phyloP scores from a whole-genome alignment of 2,797 vertebrate species.

The Lacerta viridis region DNA sequence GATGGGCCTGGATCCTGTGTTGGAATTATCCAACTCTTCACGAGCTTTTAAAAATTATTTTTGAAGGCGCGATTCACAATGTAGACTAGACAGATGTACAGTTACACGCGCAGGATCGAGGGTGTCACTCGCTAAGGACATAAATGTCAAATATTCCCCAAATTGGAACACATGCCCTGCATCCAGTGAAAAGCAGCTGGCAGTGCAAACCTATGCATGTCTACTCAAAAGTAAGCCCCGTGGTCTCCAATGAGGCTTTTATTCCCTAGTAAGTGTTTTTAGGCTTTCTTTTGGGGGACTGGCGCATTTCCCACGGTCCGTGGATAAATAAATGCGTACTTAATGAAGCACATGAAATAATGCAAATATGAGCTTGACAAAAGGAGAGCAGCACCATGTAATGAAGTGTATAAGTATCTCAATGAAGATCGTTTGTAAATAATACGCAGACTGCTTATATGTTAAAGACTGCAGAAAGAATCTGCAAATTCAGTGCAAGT shows the following conservation, averaged over 20 bases:
- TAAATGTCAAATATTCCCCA: not conserved
- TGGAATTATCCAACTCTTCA: not conserved
- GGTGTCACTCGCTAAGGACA: not conserved
- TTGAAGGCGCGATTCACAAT: not conserved
- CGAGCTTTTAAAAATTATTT: not conserved
- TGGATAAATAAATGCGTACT: not conserved
- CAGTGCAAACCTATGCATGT: not conserved
- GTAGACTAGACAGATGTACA: not conserved
- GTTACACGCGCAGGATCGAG: not conserved
- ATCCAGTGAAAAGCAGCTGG: not conserved
- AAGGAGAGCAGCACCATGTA: slow-evolving; percentile 25
- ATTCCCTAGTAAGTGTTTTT: not conserved
- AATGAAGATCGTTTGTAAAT: slow-evolving; percentile 48
- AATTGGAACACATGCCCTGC: not conserved
- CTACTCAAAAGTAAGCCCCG: not conserved
- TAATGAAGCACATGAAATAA: slow-evolving; percentile 30
- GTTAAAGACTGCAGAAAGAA: slow-evolving; percentile 35
- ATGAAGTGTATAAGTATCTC: slow-evolving; percentile 49
- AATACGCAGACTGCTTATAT: slow-evolving; percentile 46
- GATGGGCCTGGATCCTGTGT: not conserved
- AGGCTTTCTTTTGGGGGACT: not conserved
- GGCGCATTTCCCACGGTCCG: not conserved
- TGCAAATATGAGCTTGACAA: slow-evolving; percentile 29
- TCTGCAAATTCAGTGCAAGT: slow-evolving; percentile 45
- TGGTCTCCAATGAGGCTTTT: not conserved